A percentile compares a stretch with the other conserved stretches of the same genome.
phyloP scores from a whole-genome alignment of 2,797 vertebrate genomes.

The Mus caroli region DNA sequence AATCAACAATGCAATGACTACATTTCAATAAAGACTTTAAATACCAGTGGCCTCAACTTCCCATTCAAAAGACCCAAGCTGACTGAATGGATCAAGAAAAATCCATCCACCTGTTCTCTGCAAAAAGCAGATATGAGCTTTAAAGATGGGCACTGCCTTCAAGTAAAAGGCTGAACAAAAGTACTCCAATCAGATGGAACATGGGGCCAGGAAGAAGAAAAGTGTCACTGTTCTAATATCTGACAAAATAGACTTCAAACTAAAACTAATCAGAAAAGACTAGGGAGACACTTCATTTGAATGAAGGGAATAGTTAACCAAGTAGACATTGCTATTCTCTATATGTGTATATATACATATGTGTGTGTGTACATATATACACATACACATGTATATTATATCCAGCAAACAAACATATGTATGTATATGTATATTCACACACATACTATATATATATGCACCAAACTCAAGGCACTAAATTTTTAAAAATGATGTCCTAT shows the following conservation, averaged over 20 bases:
- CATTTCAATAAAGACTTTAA: background rate
- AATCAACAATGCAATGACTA: background rate
- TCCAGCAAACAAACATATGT: background rate
- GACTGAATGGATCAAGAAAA: background rate
- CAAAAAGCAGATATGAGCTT: background rate
- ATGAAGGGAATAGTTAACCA: background rate
- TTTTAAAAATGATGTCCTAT: background rate
- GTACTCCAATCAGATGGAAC: background rate
- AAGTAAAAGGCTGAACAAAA: background rate
- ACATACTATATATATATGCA: background rate
- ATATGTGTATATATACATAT: too few species aligned
- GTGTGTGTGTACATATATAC: too few species aligned
- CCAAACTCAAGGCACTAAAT: background rate
- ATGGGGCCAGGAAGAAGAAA: background rate
- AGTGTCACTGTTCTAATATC: background rate
- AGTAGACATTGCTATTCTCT: background rate
- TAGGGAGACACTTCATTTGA: background rate
- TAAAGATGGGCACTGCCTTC: background rate
- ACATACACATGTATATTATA: background rate
- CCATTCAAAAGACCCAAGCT: background rate
- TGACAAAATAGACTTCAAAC: background rate
- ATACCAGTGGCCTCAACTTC: background rate
- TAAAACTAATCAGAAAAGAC: background rate
- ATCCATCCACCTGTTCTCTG: background rate
- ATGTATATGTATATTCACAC: background rate